A percentile compares a stretch with the other conserved stretches of the same genome.
These are phyloP conservation scores for Girardinichthys multiradiatus DNA, from an alignment of 2,113 vertebrate species.

Conservation along the genomic window DNA sequence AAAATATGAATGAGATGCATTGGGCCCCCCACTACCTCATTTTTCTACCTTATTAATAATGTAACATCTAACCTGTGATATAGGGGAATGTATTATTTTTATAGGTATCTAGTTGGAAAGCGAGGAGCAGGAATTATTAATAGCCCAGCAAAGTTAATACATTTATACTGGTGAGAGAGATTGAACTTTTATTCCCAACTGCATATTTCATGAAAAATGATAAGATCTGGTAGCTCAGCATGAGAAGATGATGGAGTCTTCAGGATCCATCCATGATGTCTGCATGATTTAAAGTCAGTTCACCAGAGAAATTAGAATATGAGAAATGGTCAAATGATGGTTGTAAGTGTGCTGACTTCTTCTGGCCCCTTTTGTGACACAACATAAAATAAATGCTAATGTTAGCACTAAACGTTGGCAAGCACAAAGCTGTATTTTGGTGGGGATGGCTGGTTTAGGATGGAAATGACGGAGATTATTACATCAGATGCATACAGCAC, in stretches of 20 bases:
- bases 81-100: neutral
- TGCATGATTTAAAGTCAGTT: neutral
- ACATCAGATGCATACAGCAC: neutral
- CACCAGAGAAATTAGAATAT: constrained; percentile 6
- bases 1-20: neutral
- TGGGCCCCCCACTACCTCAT: no score
- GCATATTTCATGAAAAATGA: constrained; percentile 1
- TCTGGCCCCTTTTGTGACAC: neutral
- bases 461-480: constrained; percentile 9
- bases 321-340: neutral
- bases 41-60: neutral
- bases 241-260: constrained; percentile 16
- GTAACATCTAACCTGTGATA: neutral
- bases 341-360: constrained; percentile 4
- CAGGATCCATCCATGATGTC: constrained; percentile 12
- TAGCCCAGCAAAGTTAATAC: neutral
- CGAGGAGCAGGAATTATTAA: neutral
- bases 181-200: constrained; percentile 6
- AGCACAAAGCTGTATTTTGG: constrained; percentile 24
- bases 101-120: neutral
- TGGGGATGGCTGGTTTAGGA: constrained; percentile 10
- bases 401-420: constrained; percentile 27
- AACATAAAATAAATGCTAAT: constrained; percentile 4
- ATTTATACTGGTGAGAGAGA: neutral
- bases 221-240: constrained; percentile 16